These are phyloP conservation scores for Eulithis testata DNA, from an alignment of 2,888 invertebrate genomes.

Conservation along the genomic window DNA sequence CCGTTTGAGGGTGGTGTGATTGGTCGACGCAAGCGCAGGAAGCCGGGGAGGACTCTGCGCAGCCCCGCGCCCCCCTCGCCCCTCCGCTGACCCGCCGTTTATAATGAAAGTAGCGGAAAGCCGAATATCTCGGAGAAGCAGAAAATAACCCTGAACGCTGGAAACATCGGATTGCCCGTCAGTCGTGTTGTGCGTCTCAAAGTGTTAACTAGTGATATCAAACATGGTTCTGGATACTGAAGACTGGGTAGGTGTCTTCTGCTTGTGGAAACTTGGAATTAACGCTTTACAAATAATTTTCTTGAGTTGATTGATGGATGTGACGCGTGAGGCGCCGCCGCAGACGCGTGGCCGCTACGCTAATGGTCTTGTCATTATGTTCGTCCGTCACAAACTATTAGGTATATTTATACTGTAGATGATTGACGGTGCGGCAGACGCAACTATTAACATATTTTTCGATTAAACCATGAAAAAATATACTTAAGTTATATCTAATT, in stretches of 20 bases:
- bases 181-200: constrained; percentile 85
- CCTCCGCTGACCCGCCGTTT: constrained; percentile 51
- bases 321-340: constrained; percentile 35
- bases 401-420: constrained; percentile 45
- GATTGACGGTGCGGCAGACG: constrained; percentile 49
- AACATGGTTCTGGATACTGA: constrained; percentile 82
- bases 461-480: neutral
- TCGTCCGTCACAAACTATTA: constrained; percentile 45
- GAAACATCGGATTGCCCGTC: constrained; percentile 71
- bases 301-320: constrained; percentile 41
- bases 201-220: constrained; percentile 82
- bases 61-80: constrained; percentile 53
- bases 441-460: constrained; percentile 41
- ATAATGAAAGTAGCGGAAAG: constrained; percentile 75
- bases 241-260: constrained; percentile 78
- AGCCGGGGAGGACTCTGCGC: constrained; percentile 69
- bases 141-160: constrained; percentile 84
- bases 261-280: constrained; percentile 33
- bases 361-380: constrained; percentile 59
- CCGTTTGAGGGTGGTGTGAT: constrained; percentile 80
- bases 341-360: constrained; percentile 52
- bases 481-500: neutral
- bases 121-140: constrained; percentile 72
- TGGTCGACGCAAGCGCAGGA: constrained; percentile 76
- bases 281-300: constrained; percentile 31